Evolutionary conservation across 1,140 invertebrate genomes (phyloP).

Genomic region (Coenobita brevimanus): DNA sequence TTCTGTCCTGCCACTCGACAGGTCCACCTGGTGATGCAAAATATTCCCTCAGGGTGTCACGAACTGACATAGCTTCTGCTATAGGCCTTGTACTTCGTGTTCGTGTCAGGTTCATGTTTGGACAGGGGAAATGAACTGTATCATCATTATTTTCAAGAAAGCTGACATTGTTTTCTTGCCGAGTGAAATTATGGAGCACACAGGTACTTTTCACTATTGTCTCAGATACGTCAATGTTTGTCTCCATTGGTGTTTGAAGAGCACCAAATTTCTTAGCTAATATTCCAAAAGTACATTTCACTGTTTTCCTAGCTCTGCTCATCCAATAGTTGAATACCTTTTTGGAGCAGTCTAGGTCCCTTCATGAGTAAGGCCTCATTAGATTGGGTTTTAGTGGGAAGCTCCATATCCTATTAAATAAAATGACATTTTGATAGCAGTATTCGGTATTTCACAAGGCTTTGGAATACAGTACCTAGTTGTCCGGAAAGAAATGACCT

Average conservation of each 20-base stretch:
- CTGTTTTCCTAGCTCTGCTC: conserved; percentile 37
- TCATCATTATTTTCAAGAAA: too few species aligned
- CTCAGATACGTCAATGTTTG: conserved; percentile 13
- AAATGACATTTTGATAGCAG: conserved; percentile 9
- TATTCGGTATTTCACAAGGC: conserved; percentile 27
- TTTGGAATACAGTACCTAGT: conserved; percentile 1
- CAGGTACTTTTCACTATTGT: conserved; percentile 11
- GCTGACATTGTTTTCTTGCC: conserved; percentile 12
- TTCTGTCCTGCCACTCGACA: too few species aligned
- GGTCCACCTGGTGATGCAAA: too few species aligned
- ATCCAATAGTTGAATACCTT: conserved; percentile 31
- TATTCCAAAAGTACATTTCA: conserved; percentile 35
- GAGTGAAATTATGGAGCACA: conserved; percentile 25
- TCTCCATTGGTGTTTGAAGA: conserved; percentile 20
- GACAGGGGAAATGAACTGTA: too few species aligned
- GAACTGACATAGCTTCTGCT: too few species aligned
- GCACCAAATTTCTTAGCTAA: conserved; percentile 29
- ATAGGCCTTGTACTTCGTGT: too few species aligned
- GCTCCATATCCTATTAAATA: conserved; percentile 7
- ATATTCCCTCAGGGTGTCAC: too few species aligned
- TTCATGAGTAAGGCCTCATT: too few species aligned
- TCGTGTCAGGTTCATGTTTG: too few species aligned
- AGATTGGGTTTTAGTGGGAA: too few species aligned
- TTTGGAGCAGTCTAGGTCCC: conserved; percentile 10
- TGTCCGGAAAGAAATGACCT: conserved; percentile 5